Percentiles rank a stretch among this genome's conserved stretches.
Conservation (phyloP, 2,888 invertebrate species). For the Tetropium fuscum region DNA sequence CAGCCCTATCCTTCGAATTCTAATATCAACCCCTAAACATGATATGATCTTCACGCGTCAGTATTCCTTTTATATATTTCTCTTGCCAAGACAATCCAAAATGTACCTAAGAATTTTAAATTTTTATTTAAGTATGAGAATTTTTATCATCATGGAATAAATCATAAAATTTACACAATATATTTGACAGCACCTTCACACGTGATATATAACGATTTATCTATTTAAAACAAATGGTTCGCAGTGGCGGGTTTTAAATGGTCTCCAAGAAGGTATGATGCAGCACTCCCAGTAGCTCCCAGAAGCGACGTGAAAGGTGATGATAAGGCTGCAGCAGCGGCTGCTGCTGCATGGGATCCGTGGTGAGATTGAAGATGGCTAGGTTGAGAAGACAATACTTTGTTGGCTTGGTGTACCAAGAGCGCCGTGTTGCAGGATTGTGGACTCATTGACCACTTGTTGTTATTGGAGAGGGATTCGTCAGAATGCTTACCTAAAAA, state of each 20-base stretch:
- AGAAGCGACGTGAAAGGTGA: conserved; percentile 72
- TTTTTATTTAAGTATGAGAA: too few relatives aligned
- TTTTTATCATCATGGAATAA: too few relatives aligned
- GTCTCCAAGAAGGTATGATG: conserved; percentile 73
- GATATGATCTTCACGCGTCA: too few relatives aligned
- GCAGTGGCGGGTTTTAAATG: conserved; percentile 72
- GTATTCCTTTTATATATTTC: too few relatives aligned
- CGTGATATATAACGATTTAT: background rate
- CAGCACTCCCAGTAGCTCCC: conserved; percentile 69
- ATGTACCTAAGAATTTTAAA: too few relatives aligned
- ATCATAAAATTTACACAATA: too few relatives aligned
- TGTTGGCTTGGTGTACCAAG: conserved; percentile 66
- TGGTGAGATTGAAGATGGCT: conserved; percentile 61
- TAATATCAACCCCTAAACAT: too few relatives aligned
- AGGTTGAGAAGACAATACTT: conserved; percentile 65
- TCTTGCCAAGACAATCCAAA: too few relatives aligned
- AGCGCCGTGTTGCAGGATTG: conserved; percentile 66
- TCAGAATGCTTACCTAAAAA: conserved; percentile 66
- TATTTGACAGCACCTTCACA: too few relatives aligned
- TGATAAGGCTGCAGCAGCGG: conserved; percentile 71
- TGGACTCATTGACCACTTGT: conserved; percentile 67
- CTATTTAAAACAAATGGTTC: conserved; percentile 75
- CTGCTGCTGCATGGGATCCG: conserved; percentile 73
- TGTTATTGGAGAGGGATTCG: conserved; percentile 63
- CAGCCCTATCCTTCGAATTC: too few relatives aligned